phyloP scores from a whole-genome alignment of 2,113 vertebrate genomes.

The Psephotus haematonotus region DNA sequence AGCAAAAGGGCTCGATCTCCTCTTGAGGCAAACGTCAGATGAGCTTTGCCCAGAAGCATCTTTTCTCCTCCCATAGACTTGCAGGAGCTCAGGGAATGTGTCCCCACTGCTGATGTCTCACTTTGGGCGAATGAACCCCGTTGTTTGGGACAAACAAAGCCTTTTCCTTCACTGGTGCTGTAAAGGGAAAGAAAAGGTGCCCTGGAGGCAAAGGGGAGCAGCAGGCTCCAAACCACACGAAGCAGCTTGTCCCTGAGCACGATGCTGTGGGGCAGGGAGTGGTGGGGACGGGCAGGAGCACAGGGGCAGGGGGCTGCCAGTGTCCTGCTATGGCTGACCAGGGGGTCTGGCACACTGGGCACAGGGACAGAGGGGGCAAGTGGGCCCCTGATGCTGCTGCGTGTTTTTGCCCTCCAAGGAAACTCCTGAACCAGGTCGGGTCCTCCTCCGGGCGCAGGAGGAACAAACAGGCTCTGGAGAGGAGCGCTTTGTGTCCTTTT shows the following conservation, averaged over 20 bases:
- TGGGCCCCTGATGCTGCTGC: not conserved
- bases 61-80: not conserved
- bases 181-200: not conserved
- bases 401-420: constrained; percentile 14
- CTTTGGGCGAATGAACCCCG: not conserved
- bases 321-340: accelerated
- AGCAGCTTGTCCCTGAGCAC: not conserved
- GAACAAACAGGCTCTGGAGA: not conserved
- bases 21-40: not conserved
- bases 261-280: not conserved
- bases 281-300: not conserved
- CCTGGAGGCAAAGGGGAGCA: not conserved
- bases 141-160: not conserved
- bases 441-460: not conserved
- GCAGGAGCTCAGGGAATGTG: not conserved
- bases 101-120: accelerated
- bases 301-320: not conserved
- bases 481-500: constrained; percentile 66
- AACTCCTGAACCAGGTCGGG: not conserved
- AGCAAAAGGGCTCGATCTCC: not conserved
- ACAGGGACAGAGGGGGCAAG: not conserved
- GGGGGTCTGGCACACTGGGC: not conserved
- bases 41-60: not conserved
- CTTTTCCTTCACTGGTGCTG: not conserved
- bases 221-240: not conserved